Evolutionary conservation across 2,888 invertebrate genomes (phyloP).

Genomic region (Cheilosia variabilis): DNA sequence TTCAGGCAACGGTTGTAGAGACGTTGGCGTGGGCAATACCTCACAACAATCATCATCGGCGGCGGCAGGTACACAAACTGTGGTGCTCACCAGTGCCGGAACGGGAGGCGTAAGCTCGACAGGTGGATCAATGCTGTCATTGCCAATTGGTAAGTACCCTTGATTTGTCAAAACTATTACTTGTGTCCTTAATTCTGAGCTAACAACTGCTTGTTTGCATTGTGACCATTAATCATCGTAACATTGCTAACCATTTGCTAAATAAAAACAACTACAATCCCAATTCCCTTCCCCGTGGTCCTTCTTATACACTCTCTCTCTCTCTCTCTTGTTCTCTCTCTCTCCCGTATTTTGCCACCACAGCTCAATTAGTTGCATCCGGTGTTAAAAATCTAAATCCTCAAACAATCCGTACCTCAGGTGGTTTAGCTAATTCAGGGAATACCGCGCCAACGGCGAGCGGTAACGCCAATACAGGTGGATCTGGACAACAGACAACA

Average conservation of each 20-base stretch:
- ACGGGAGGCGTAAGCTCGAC: conserved; percentile 56
- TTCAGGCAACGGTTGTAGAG: conserved; percentile 84
- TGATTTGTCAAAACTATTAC: not conserved
- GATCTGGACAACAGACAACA: conserved; percentile 61
- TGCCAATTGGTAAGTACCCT: conserved; percentile 86
- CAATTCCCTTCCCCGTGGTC: conserved; percentile 18
- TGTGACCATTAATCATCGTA: conserved; percentile 65
- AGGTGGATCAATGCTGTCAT: conserved; percentile 85
- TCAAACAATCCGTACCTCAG: conserved; percentile 83
- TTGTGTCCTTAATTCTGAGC: conserved; percentile 42
- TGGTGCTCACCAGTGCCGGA: conserved; percentile 82
- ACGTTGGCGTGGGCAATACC: conserved; percentile 84
- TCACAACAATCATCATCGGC: conserved; percentile 83
- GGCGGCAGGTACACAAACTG: conserved; percentile 82
- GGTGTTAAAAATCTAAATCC: conserved; percentile 86
- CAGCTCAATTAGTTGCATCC: conserved; percentile 86
- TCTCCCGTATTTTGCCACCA: conserved; percentile 76
- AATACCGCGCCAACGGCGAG: conserved; percentile 47
- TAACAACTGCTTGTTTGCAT: conserved; percentile 72
- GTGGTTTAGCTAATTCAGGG: conserved; percentile 75
- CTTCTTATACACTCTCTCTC: conserved; percentile 40
- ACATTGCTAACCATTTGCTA: conserved; percentile 65
- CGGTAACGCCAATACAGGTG: conserved; percentile 35
- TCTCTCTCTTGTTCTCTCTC: conserved; percentile 41
- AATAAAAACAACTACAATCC: conserved; percentile 42